These are phyloP conservation scores for Neotoma lepida DNA, from an alignment of 2,113 vertebrate genomes.

Conservation along the genomic window DNA sequence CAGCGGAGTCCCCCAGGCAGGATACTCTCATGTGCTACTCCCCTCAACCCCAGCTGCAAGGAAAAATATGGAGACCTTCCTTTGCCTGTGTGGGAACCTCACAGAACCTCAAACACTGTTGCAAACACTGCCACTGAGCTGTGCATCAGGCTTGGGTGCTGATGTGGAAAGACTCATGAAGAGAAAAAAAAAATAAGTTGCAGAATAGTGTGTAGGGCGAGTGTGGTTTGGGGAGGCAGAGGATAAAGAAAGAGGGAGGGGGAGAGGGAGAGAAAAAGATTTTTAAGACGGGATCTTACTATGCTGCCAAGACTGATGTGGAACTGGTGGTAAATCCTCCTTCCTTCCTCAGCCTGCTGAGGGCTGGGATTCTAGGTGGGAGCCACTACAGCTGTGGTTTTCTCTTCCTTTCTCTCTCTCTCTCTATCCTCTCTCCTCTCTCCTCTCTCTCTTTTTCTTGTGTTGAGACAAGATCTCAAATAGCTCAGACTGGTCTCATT, in stretches of 20 bases:
- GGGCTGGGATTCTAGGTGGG: not conserved
- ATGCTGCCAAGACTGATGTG: not conserved
- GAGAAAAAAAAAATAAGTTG: not conserved
- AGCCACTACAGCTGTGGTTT: no score
- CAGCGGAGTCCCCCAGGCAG: not conserved
- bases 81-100: not conserved
- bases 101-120: not conserved
- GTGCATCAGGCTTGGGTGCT: not conserved
- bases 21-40: fast-evolving
- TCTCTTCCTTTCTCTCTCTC: not conserved
- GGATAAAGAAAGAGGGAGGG: no score
- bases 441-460: not conserved
- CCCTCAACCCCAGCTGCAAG: not conserved
- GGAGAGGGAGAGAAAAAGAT: not conserved
- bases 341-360: not conserved
- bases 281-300: not conserved
- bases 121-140: not conserved
- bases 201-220: not conserved
- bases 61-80: not conserved
- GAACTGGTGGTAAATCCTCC: not conserved
- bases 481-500: not conserved
- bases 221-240: not conserved
- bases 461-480: not conserved
- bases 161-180: fast-evolving
- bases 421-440: not conserved